Percentiles rank a stretch among this genome's conserved stretches.
Evolutionary conservation across 2,113 vertebrate genomes (phyloP).

Genomic region (Prinia subflava): DNA sequence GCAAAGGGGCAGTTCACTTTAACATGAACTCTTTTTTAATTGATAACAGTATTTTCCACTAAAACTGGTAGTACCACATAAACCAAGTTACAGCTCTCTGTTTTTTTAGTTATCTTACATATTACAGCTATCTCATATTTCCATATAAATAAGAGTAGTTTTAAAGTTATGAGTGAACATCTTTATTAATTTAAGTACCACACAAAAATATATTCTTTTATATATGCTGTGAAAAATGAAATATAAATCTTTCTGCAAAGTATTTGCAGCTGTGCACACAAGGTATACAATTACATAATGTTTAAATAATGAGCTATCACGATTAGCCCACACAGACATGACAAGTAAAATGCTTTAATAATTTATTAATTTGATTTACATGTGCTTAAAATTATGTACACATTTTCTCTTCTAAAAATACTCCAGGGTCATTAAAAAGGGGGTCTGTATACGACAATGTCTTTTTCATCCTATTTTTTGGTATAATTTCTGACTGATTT

Average conservation of each 20-base stretch:
- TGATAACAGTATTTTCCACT: background rate
- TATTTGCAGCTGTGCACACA: constrained; percentile 75
- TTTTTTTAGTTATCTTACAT: background rate
- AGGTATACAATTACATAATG: constrained; percentile 74
- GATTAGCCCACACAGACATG: constrained; percentile 74
- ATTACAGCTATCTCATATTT: background rate
- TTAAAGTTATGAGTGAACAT: constrained; percentile 19
- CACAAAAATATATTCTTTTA: constrained; percentile 46
- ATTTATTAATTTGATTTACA: constrained; percentile 76
- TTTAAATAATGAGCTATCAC: constrained; percentile 76
- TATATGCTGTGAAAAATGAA: constrained; percentile 48
- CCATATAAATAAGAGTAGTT: background rate
- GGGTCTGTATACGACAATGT: background rate
- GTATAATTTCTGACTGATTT: background rate
- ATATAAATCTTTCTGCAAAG: constrained; percentile 66
- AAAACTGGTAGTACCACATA: background rate
- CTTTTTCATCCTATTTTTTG: constrained; percentile 21
- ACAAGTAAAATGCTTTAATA: constrained; percentile 74
- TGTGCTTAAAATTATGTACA: constrained; percentile 71
- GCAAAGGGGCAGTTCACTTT: background rate
- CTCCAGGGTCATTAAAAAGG: constrained; percentile 28
- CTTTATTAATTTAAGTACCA: background rate
- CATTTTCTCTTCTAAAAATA: constrained; percentile 70
- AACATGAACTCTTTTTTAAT: background rate
- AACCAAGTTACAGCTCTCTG: background rate